Evolutionary conservation across 2,797 vertebrate species (phyloP).

Genomic region (Orestias chungarensis): DNA sequence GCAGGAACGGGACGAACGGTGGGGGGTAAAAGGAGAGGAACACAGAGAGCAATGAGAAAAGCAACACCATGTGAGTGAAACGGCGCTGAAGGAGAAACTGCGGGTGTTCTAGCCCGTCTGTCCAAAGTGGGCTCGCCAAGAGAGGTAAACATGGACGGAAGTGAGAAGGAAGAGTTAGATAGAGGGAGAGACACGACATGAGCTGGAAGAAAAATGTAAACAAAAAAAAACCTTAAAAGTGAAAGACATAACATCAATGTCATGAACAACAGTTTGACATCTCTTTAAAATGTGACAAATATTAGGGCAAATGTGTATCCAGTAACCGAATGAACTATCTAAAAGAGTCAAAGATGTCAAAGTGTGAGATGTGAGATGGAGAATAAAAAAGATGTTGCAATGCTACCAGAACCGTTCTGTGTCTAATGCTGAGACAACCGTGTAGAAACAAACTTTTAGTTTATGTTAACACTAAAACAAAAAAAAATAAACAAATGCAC

Average conservation of each 20-base stretch:
- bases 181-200: conserved; percentile 40
- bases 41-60: conserved; percentile 90
- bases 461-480: too few species aligned
- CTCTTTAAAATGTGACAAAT: conserved; percentile 31
- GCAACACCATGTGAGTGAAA: conserved; percentile 83
- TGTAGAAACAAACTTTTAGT: conserved; percentile 8
- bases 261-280: conserved; percentile 73
- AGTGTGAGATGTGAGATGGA: conserved; percentile 61
- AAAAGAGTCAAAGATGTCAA: conserved; percentile 67
- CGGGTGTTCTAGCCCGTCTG: conserved; percentile 30
- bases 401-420: conserved; percentile 38
- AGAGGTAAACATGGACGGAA: conserved; percentile 40
- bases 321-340: conserved; percentile 11
- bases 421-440: conserved; percentile 13
- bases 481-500: conserved; percentile 2
- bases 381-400: conserved; percentile 56
- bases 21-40: conserved; percentile 82
- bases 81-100: conserved; percentile 37
- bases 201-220: conserved; percentile 52
- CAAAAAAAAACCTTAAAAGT: conserved; percentile 50
- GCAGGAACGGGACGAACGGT: conserved; percentile 80
- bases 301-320: conserved; percentile 11
- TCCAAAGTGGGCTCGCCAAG: conserved; percentile 37
- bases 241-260: conserved; percentile 70
- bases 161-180: conserved; percentile 26